Percentiles rank a stretch among this genome's conserved stretches.
Evolutionary conservation across 92 coral and sea anemone genomes (phyloP).

Genomic region (Zoanthus sociatus): DNA sequence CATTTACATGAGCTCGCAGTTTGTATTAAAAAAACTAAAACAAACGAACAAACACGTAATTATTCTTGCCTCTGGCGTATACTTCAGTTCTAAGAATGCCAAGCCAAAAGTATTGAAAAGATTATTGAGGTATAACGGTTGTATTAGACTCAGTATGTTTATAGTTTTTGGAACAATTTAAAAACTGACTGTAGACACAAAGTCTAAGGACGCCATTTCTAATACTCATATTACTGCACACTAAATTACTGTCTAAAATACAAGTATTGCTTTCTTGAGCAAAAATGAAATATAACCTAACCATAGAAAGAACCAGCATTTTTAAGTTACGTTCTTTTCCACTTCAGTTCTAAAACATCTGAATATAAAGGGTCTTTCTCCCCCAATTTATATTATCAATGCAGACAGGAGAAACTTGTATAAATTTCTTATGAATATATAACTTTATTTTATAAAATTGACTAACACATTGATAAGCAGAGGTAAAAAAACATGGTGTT

Average conservation of each 20-base stretch:
- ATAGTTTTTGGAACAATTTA: slow-evolving; percentile 2
- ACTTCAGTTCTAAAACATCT: no score
- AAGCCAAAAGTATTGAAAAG: neutral
- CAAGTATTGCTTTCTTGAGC: slow-evolving; percentile 18
- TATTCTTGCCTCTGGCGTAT: neutral
- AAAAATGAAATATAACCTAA: slow-evolving; percentile 4
- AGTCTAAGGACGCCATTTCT: slow-evolving; percentile 23
- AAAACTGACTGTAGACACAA: slow-evolving; percentile 17
- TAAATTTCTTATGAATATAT: neutral
- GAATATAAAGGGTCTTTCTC: no score
- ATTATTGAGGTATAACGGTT: neutral
- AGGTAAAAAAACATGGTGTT: neutral
- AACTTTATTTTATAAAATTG: neutral
- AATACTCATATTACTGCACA: slow-evolving; percentile 15
- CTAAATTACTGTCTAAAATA: slow-evolving; percentile 3
- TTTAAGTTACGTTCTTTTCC: neutral
- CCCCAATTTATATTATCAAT: no score
- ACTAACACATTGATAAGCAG: neutral
- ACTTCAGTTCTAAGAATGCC: slow-evolving; percentile 6
- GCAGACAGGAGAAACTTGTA: neutral
- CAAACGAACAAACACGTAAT: slow-evolving; percentile 8
- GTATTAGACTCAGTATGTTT: neutral
- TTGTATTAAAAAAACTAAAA: neutral
- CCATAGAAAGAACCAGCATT: neutral
- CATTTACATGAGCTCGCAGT: neutral